Base-by-base conservation (phyloP, 2,888 invertebrate genomes). In the Cryptophagus acutangulus region DNA sequence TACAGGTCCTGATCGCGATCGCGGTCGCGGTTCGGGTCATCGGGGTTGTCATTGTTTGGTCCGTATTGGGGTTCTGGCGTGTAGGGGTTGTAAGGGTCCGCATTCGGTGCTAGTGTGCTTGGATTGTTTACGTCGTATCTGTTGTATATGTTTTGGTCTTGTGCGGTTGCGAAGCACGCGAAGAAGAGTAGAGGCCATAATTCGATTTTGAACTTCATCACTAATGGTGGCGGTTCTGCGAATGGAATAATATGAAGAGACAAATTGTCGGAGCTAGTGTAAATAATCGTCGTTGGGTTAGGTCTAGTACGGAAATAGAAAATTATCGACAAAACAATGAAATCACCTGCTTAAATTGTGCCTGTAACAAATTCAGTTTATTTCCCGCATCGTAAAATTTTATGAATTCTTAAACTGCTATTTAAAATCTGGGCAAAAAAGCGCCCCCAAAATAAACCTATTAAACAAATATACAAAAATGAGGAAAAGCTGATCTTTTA, bases 61-160 rank as follows among this genome's bases (percentile, higher is more conserved):
- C 40, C 42, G 26, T 31, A 40, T 40, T 42, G 39, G 10, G 49
- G 52, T 30, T 38, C 38, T 18, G 45, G 45, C n/a, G 31, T 41
- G n/a, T 40, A 42, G 25, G 44, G 46, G 24, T 18, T 34, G 34
- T 44, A 46, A 18, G 40, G 6, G 36, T 55, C 52, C 29, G 45
- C 40, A 33, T 33, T 45, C 9, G 46, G 40, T 41, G 42, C 51
- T 37, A 30, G 48, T 30, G 46, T 50, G 35, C 44, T 51, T 29
- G 43, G 52, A 33, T 47, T 47, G 35, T 54, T 55, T n/a, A 41
- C 17, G 38, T 54, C 48, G 17, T 49, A 49, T 31, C 50, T 42
- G 36, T 52, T 52, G 38, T 41, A 46, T 24, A 46, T 45, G 38
- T 45, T 54, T 29, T 52, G 37, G 41, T 60, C 61, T 55, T 58